Percentiles rank a stretch among this genome's conserved stretches.
phyloP scores from a whole-genome alignment of 2,888 invertebrate genomes.

The Incurvaria masculella region DNA sequence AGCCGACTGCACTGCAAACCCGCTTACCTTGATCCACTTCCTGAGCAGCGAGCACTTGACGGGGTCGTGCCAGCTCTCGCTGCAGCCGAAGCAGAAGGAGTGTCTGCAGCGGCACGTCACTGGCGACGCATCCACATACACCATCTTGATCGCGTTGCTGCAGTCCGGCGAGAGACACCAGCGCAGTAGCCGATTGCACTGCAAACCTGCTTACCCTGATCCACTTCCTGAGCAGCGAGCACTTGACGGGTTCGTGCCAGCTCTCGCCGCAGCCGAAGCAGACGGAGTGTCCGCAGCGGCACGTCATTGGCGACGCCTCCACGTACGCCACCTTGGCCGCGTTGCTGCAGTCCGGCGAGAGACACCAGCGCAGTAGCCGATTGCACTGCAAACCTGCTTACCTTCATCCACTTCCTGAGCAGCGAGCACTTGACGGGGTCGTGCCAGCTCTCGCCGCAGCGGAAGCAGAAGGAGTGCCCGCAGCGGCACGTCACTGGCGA shows the following conservation, averaged over 20 bases:
- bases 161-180: constrained; percentile 99
- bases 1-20: constrained; percentile 91
- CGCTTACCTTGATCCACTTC: constrained; percentile 88
- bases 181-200: constrained; percentile 93
- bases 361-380: constrained; percentile 95
- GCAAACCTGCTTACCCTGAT: constrained; percentile 69
- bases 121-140: constrained; percentile 85
- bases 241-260: constrained; percentile 98
- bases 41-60: constrained; percentile 90
- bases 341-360: constrained; percentile 96
- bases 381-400: constrained; percentile 80
- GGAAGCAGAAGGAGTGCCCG: constrained; percentile 91
- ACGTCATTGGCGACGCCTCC: constrained; percentile 88
- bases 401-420: constrained; percentile 93
- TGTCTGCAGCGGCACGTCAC: constrained; percentile 92
- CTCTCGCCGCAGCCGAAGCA: constrained; percentile 96
- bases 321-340: constrained; percentile 90
- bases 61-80: constrained; percentile 98
- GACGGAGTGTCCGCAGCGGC: constrained; percentile 90
- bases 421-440: constrained; percentile 95
- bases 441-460: constrained; percentile 97
- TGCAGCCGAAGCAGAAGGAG: constrained; percentile 95
- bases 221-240: constrained; percentile 91
- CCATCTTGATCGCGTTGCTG: constrained; percentile 90
- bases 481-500: constrained; percentile 93